These are phyloP conservation scores for Pyrrhosoma nymphula DNA, from an alignment of 2,888 invertebrate species.

Conservation along the genomic window DNA sequence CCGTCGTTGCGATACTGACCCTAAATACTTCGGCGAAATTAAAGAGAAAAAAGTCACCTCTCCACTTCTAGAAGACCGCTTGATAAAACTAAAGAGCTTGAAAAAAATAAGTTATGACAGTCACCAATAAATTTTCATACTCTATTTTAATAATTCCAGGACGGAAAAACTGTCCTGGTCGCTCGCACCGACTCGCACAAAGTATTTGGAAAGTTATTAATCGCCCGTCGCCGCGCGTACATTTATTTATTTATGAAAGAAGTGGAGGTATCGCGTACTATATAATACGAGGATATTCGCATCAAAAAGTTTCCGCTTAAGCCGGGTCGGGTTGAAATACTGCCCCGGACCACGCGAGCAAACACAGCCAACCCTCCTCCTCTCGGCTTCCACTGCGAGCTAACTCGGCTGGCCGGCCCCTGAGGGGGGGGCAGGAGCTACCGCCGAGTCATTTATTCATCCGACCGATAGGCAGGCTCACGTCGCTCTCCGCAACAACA, in stretches of 20 bases:
- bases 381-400: not conserved
- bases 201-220: not conserved
- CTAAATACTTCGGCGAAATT: not conserved
- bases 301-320: not conserved
- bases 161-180: too few species aligned
- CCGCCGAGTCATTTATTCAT: not conserved
- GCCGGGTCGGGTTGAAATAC: not conserved
- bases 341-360: constrained; percentile 3
- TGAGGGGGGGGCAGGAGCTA: not conserved
- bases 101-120: not conserved
- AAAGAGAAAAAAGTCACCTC: not conserved
- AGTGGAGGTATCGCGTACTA: not conserved
- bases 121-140: not conserved
- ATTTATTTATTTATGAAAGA: not conserved
- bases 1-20: not conserved
- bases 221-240: not conserved
- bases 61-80: not conserved
- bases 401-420: not conserved
- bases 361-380: not conserved
- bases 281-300: not conserved
- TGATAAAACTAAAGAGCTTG: not conserved
- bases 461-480: not conserved
- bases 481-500: not conserved
- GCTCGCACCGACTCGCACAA: not conserved
- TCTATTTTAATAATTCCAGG: not conserved